These are phyloP conservation scores for Aegithalos caudatus DNA, from an alignment of 2,113 vertebrate genomes.

Conservation along the genomic window DNA sequence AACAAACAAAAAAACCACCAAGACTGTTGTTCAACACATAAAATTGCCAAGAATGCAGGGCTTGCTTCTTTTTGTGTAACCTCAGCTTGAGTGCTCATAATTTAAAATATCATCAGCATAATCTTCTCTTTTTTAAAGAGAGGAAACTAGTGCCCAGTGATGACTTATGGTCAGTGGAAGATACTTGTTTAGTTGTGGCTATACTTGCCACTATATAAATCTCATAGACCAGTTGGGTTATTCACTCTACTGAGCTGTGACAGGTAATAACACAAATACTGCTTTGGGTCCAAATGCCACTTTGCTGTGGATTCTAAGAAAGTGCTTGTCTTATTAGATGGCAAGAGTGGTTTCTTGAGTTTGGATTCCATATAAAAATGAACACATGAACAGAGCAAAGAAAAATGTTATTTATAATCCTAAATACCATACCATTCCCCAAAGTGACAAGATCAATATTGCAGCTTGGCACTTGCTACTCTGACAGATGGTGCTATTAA, in stretches of 20 bases:
- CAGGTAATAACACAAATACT: neutral
- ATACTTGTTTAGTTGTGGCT: neutral
- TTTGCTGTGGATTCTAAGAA: neutral
- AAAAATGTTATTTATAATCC: constrained; percentile 73
- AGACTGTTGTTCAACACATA: neutral
- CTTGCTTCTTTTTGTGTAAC: neutral
- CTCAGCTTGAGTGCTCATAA: neutral
- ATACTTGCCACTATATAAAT: neutral
- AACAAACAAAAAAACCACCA: too few species aligned
- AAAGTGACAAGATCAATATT: constrained; percentile 77
- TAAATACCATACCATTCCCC: constrained; percentile 72
- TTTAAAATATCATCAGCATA: neutral
- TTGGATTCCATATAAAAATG: constrained; percentile 4
- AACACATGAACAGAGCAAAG: constrained; percentile 35
- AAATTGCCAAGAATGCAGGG: neutral
- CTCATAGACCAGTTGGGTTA: neutral
- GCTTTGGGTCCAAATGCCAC: neutral
- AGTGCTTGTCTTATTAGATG: neutral
- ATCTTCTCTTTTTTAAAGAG: neutral
- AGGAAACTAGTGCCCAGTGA: neutral
- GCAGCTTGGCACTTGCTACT: constrained; percentile 48
- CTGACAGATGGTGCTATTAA: constrained; percentile 73
- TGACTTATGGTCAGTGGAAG: neutral
- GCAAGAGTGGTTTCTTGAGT: neutral
- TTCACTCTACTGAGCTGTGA: neutral